A percentile compares a stretch with the other conserved stretches of the same genome.
phyloP scores from a whole-genome alignment of 2,113 vertebrate species.

The Arothron firmamentum region DNA sequence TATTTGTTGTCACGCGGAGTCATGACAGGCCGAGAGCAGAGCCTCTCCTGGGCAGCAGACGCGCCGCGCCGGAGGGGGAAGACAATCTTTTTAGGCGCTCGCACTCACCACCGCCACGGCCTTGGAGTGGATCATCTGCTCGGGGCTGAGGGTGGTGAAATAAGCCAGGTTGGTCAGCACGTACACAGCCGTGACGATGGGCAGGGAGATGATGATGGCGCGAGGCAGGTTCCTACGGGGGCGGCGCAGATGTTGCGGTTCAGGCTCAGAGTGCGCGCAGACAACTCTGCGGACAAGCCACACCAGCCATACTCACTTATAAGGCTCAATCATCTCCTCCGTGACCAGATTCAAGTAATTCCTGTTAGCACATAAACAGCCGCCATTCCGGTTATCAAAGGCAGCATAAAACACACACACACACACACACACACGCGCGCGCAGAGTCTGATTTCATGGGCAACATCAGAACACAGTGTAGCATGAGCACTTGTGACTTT shows the following conservation, averaged over 20 bases:
- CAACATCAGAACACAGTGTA: too few relatives aligned
- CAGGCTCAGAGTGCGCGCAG: not conserved
- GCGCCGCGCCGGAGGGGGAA: too few relatives aligned
- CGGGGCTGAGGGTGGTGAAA: constrained; percentile 88
- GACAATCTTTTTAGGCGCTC: too few relatives aligned
- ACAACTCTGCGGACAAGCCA: not conserved
- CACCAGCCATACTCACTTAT: constrained; percentile 76
- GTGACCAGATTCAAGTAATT: constrained; percentile 99
- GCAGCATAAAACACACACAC: not conserved
- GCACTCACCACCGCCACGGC: constrained; percentile 92
- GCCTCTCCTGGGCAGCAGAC: too few relatives aligned
- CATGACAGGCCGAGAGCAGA: too few relatives aligned
- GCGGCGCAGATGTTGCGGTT: not conserved
- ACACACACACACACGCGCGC: not conserved
- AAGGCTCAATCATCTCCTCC: constrained; percentile 98
- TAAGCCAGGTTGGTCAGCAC: constrained; percentile 97
- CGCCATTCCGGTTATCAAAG: not conserved
- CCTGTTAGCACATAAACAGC: constrained; percentile 71
- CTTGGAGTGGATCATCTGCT: constrained; percentile 85
- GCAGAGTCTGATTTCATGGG: too few relatives aligned
- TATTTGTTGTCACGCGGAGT: not conserved
- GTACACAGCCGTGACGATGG: constrained; percentile 91
- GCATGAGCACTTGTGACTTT: too few relatives aligned
- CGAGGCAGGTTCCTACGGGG: constrained; percentile 87
- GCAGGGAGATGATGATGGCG: constrained; percentile 96